Percentiles rank a stretch among this genome's conserved stretches.
Conservation (phyloP, 1,140 invertebrate species). For the Stegodyphus mimosarum region DNA sequence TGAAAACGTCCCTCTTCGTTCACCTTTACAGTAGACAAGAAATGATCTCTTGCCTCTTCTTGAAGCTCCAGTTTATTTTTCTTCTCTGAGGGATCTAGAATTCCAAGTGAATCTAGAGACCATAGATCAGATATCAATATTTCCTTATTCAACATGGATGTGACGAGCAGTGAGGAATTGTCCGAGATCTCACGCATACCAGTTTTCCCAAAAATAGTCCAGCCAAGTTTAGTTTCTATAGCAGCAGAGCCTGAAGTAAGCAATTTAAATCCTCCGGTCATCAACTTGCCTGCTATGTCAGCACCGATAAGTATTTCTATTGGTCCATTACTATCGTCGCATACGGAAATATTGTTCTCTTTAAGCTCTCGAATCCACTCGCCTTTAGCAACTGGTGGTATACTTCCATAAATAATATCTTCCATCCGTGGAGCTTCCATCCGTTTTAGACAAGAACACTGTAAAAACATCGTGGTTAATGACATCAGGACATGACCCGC, state of each 20-base stretch:
- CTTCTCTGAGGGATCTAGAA: constrained; percentile 65
- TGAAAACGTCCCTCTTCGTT: constrained; percentile 53
- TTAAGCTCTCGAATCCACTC: not conserved
- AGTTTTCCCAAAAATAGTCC: constrained; percentile 8
- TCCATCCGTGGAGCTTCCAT: constrained; percentile 7
- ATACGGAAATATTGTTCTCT: not conserved
- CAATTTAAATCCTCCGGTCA: constrained; percentile 1
- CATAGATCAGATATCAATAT: constrained; percentile 63
- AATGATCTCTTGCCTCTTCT: constrained; percentile 63
- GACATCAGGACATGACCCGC: not conserved
- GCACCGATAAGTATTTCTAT: constrained; percentile 22
- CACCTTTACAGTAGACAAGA: constrained; percentile 34
- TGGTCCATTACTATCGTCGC: not conserved
- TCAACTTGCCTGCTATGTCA: constrained; percentile 11
- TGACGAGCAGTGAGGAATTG: not conserved
- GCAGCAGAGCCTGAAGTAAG: constrained; percentile 15
- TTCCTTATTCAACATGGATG: not conserved
- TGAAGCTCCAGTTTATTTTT: constrained; percentile 60
- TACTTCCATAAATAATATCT: constrained; percentile 2
- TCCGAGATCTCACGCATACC: constrained; percentile 1
- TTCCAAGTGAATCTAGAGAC: constrained; percentile 67
- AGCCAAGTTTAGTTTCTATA: constrained; percentile 23
- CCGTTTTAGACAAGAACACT: not conserved
- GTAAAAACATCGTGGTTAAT: not conserved
- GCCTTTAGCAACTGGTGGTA: not conserved